Percentiles rank a stretch among this genome's conserved stretches.
Conservation (phyloP, 1,140 invertebrate genomes). For the Macrosteles quadrilineatus region DNA sequence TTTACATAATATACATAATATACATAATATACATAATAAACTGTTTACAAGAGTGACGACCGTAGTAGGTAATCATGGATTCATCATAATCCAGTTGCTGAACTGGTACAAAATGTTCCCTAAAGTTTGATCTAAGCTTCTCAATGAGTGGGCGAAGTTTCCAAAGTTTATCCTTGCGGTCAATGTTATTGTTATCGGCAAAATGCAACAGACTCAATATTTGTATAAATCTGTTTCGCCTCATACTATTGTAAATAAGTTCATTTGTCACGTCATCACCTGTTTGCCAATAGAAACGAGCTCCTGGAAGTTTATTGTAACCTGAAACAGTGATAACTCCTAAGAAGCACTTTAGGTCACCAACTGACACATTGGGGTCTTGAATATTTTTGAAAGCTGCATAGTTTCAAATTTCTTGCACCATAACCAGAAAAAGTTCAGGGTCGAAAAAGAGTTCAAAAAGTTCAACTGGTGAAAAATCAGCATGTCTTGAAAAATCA, state of each 20-base stretch:
- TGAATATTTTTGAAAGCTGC: conserved; percentile 26
- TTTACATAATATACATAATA: not conserved
- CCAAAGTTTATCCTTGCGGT: conserved; percentile 30
- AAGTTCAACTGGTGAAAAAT: conserved; percentile 24
- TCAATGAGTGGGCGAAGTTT: conserved; percentile 34
- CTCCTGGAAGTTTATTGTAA: conserved; percentile 32
- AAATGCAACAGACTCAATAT: conserved; percentile 26
- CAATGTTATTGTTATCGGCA: conserved; percentile 29
- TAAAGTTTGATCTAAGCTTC: conserved; percentile 24
- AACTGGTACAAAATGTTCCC: conserved; percentile 38
- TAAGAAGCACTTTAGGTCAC: conserved; percentile 36
- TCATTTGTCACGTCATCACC: conserved; percentile 31
- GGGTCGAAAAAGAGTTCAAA: conserved; percentile 25
- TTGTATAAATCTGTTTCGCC: conserved; percentile 31
- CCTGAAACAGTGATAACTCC: conserved; percentile 35
- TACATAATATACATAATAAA: conserved; percentile 32
- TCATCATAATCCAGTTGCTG: conserved; percentile 33
- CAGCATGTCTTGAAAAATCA: conserved; percentile 27
- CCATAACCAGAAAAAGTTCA: conserved; percentile 23
- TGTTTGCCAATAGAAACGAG: conserved; percentile 35
- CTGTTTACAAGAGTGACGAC: conserved; percentile 36
- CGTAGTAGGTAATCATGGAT: conserved; percentile 41
- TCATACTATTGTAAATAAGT: conserved; percentile 32
- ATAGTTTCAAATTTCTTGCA: conserved; percentile 20
- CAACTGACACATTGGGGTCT: conserved; percentile 24